Evolutionary conservation across 2,797 vertebrate genomes (phyloP).

Genomic region (Cyprinodon diabolis): DNA sequence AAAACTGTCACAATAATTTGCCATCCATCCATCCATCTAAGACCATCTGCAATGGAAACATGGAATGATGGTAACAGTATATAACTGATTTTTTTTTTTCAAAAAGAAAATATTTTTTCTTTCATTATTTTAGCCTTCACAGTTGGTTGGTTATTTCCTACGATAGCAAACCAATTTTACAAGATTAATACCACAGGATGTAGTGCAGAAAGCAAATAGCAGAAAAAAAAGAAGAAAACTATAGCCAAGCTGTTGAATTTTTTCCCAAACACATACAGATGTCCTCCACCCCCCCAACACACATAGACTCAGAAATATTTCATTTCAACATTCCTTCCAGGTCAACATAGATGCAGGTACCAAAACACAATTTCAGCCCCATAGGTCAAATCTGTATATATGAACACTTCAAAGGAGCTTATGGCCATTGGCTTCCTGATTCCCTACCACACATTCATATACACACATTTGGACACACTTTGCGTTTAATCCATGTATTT

Average conservation of each 20-base stretch:
- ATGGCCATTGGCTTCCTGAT: constrained; percentile 41
- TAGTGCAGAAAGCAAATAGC: constrained; percentile 50
- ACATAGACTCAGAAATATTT: constrained; percentile 30
- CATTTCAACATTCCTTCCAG: constrained; percentile 44
- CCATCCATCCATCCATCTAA: constrained; percentile 7
- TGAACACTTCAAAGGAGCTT: constrained; percentile 61
- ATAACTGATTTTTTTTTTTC: background rate
- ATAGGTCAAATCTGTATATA: constrained; percentile 59
- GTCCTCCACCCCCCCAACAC: too few species aligned
- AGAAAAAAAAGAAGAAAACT: constrained; percentile 31
- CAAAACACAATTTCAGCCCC: constrained; percentile 62
- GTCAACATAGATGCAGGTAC: constrained; percentile 54
- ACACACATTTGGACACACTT: constrained; percentile 28
- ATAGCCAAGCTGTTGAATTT: constrained; percentile 47
- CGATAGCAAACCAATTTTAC: constrained; percentile 43
- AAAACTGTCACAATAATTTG: constrained; percentile 49
- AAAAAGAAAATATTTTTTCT: constrained; percentile 4
- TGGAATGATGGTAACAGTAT: constrained; percentile 31
- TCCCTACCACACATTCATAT: constrained; percentile 12
- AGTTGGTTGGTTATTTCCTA: constrained; percentile 45
- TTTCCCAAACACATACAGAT: constrained; percentile 25
- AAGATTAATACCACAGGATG: constrained; percentile 39
- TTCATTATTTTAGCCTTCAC: constrained; percentile 26
- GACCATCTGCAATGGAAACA: constrained; percentile 37
- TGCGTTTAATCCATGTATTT: constrained; percentile 46